Percentiles rank a stretch among this genome's conserved stretches.
These are phyloP conservation scores for Heteromyza rotundicornis DNA, from an alignment of 2,888 invertebrate species.

Conservation along the genomic window DNA sequence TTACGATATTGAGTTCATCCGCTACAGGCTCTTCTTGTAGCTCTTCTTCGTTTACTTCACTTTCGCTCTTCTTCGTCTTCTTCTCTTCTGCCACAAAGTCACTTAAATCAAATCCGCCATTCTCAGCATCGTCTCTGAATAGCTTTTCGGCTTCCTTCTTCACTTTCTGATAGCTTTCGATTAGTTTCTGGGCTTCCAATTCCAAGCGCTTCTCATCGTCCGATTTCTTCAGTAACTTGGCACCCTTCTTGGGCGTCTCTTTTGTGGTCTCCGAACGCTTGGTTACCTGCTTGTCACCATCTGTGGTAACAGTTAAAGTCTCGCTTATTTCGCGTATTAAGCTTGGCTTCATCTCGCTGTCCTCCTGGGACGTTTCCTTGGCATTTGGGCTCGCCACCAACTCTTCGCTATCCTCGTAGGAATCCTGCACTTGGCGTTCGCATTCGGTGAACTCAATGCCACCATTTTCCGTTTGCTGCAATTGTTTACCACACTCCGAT, in stretches of 20 bases:
- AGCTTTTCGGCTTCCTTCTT: constrained; percentile 54
- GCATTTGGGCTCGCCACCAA: constrained; percentile 29
- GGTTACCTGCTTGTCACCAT: constrained; percentile 52
- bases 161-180: constrained; percentile 56
- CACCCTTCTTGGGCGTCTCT: constrained; percentile 44
- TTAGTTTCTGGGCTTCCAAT: constrained; percentile 52
- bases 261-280: constrained; percentile 45
- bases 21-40: not conserved
- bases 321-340: constrained; percentile 45
- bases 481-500: constrained; percentile 60
- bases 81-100: constrained; percentile 37
- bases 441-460: constrained; percentile 49
- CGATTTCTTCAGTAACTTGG: constrained; percentile 51
- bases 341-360: constrained; percentile 28
- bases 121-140: constrained; percentile 39
- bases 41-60: not conserved
- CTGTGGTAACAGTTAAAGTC: constrained; percentile 41
- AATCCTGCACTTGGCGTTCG: constrained; percentile 48
- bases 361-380: constrained; percentile 26
- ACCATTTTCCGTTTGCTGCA: constrained; percentile 43
- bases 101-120: constrained; percentile 49
- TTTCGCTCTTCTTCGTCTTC: constrained; percentile 1
- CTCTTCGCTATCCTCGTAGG: constrained; percentile 44
- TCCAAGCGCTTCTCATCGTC: constrained; percentile 54
- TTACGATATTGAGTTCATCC: not conserved